Base-by-base conservation (phyloP, 2,888 invertebrate genomes). In the Graphium colonna region DNA sequence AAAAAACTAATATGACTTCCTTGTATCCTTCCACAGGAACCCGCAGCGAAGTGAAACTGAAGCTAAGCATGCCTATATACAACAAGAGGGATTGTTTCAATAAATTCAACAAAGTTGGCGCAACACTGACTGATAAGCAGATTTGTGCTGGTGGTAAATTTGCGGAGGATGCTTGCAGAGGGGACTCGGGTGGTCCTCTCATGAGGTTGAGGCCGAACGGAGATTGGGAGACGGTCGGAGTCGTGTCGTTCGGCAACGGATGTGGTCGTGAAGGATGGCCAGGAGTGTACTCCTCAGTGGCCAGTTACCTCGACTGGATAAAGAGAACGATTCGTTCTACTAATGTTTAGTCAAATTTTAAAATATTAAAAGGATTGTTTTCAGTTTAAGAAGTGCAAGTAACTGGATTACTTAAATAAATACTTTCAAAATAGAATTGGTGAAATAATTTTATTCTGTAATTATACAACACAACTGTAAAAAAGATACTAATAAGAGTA, bases 161-260 rank as follows among this genome's bases (percentile, higher is more conserved):
- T 51, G 91, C 91, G 2, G 90, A 93, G 64, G 95, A 95, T 67
- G 93, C 95, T 0, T 96, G 95, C 65, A 90, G 77, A 12, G 95
- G 95, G 0, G 95, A 95, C 64, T 95, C 94, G 0, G 95, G 95
- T 0, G 95, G 95, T 2, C 95, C 95, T 0, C 77, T 95, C 3
- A 95, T 95, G 94, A 84, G 75, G 60, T 79, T 65, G 43, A 82
- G 80, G 21, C 75, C 82, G 0, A 79, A 89, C 0, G 89, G 89
- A 0, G 73, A 87, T 0, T 93, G 92, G 92, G 91, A 91, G 49
- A 67, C 89, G 0, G 85, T 92, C 2, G 95, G 93, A 0, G 80
- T 95, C 1, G 93, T 94, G 0, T 94, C 94, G 16, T 94, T 92
- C 52, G 95, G 94, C 0, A 91, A 91, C 0, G 91, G 92, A 1